Base-by-base conservation (phyloP, 2,888 invertebrate genomes). In the Scaptomyza cyrtandrae region DNA sequence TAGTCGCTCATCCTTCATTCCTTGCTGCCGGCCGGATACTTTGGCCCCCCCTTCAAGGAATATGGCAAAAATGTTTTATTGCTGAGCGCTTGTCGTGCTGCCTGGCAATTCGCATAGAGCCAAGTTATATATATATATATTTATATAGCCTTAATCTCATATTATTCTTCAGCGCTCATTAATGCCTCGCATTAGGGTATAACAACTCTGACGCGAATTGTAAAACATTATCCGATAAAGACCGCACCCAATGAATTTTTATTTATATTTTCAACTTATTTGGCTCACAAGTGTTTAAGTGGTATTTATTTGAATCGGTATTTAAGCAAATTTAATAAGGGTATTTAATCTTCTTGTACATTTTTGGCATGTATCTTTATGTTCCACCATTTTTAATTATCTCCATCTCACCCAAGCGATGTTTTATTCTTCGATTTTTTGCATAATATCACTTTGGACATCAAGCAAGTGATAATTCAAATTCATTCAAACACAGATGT, bases 31-130 rank as follows among this genome's bases (percentile, higher is more conserved):
- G 19, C 19, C 24, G 24, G 3, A 24, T 16, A 16, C 10, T 16
- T 41, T 41, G 41, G 41, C 16, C 41, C 41, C 16, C 16, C 10
- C n/a, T n/a, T 41, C 19, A n/a, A 19, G 29, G 2, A 27, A 14
- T 10, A 16, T 9, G 45, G 52, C 52, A 35, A 50, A 57, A 59
- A 63, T 72, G 70, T 61, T 64, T 67, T 74, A 75, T 75, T 67
- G 43, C 52, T 24, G 54, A 48, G 16, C 14, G 29, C 49, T 19
- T 29, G 6, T 29, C 41, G 9, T 29, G 46, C 52, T 35, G 48
- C 55, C 57, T 65, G 63, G 60, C 39, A 74, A 76, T 76, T 76
- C 78, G 62, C 76, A 74, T 76, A 74, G 41, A 41, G 52, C 48
- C 78, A 63, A 74, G 75, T 66, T 69, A 53, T 70, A 46, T 53